These are phyloP conservation scores for Nibea coibor DNA, from an alignment of 2,113 vertebrate genomes.

Conservation along the genomic window DNA sequence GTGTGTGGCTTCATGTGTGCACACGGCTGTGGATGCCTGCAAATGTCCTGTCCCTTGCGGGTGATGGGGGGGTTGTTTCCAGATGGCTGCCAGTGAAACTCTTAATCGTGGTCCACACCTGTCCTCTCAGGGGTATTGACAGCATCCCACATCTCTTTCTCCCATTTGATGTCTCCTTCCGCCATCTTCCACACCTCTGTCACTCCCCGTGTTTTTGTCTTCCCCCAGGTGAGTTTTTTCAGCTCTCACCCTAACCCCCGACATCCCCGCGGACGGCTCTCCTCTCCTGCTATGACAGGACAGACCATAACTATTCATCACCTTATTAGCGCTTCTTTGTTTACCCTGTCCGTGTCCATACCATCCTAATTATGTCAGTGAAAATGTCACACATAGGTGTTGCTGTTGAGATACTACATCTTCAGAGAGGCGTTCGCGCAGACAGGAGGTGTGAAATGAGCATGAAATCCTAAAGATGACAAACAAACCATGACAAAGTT, in stretches of 20 bases:
- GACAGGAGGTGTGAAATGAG: slow-evolving; percentile 43
- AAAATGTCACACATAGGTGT: slow-evolving; percentile 63
- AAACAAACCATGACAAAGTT: slow-evolving; percentile 16
- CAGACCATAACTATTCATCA: slow-evolving; percentile 52
- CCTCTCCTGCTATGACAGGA: neutral
- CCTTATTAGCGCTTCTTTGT: slow-evolving; percentile 64
- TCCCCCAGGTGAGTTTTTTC: slow-evolving; percentile 34
- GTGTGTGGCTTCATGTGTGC: slow-evolving; percentile 37
- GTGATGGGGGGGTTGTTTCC: slow-evolving; percentile 72
- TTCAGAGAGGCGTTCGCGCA: slow-evolving; percentile 24
- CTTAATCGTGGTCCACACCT: slow-evolving; percentile 81
- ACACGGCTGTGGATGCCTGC: slow-evolving; percentile 44
- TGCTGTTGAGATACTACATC: slow-evolving; percentile 29
- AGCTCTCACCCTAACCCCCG: slow-evolving; percentile 8
- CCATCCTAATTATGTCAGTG: slow-evolving; percentile 58
- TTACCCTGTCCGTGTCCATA: slow-evolving; percentile 39
- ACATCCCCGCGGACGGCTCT: neutral
- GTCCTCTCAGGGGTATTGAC: slow-evolving; percentile 75
- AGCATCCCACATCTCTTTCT: slow-evolving; percentile 53
- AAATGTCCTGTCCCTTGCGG: slow-evolving; percentile 71
- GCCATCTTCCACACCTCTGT: slow-evolving; percentile 45
- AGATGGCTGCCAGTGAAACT: slow-evolving; percentile 78
- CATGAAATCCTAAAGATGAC: slow-evolving; percentile 11
- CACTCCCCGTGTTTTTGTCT: slow-evolving; percentile 15
- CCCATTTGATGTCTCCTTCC: slow-evolving; percentile 65